Conservation (phyloP, 2,888 invertebrate genomes). For the Agapostemon virescens region DNA sequence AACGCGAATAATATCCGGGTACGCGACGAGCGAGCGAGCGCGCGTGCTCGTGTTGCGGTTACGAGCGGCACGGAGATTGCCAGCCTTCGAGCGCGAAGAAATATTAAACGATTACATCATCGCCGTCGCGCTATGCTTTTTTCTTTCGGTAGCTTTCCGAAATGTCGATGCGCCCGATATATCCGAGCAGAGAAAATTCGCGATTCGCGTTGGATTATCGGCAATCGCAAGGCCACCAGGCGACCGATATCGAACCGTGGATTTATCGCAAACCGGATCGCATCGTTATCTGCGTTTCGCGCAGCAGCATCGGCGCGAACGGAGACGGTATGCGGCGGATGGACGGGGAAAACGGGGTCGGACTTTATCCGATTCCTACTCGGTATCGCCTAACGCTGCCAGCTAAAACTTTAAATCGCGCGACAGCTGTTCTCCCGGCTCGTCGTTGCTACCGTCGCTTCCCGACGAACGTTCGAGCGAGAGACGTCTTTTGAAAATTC, state of each 20-base stretch:
- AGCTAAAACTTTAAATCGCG: not conserved
- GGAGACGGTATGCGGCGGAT: not conserved
- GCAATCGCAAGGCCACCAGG: too few relatives aligned
- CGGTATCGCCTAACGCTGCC: not conserved
- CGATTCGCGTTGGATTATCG: too few relatives aligned
- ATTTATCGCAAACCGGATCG: not conserved
- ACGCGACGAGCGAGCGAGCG: not conserved
- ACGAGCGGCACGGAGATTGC: not conserved
- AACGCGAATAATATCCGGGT: not conserved
- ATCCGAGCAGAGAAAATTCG: not conserved
- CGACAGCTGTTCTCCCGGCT: not conserved
- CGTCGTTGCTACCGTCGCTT: too few relatives aligned
- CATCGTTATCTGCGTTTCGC: not conserved
- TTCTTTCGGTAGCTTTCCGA: not conserved
- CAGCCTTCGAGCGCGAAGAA: not conserved
- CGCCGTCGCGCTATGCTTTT: not conserved
- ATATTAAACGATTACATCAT: constrained; percentile 1
- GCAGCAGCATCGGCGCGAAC: too few relatives aligned
- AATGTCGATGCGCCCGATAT: not conserved
- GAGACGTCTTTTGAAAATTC: too few relatives aligned
- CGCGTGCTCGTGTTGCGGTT: not conserved
- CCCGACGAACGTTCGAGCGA: too few relatives aligned
- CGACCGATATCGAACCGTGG: not conserved
- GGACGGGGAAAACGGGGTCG: too few relatives aligned
- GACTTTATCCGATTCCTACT: not conserved